phyloP scores from a whole-genome alignment of 2,113 vertebrate genomes.

The Pluvialis apricaria region DNA sequence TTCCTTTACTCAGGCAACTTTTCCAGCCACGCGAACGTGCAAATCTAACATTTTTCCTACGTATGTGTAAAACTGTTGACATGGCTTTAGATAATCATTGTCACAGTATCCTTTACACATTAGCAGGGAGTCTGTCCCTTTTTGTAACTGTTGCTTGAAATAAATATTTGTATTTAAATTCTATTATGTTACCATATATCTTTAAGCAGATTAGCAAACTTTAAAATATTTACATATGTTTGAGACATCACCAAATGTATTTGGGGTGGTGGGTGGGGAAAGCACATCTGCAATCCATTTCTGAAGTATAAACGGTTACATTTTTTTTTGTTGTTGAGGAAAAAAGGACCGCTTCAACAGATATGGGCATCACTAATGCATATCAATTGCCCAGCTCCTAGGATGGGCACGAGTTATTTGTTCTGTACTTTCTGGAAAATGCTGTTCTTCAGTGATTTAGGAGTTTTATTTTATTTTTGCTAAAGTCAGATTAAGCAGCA shows the following conservation, averaged over 20 bases:
- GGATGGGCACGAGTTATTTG: neutral
- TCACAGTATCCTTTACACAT: neutral
- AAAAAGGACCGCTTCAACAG: neutral
- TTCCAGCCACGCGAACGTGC: neutral
- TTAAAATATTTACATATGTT: slow-evolving; percentile 22
- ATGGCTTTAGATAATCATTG: neutral
- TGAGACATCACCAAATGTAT: neutral
- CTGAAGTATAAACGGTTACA: neutral
- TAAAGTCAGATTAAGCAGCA: neutral
- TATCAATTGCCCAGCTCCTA: neutral
- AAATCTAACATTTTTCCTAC: neutral
- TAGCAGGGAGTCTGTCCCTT: neutral
- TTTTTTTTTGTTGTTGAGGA: slow-evolving; percentile 11
- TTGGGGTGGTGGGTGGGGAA: neutral
- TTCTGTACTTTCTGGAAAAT: neutral
- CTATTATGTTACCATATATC: neutral
- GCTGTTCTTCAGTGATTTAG: neutral
- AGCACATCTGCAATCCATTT: slow-evolving; percentile 15
- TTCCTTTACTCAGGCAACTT: neutral
- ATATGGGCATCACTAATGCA: neutral
- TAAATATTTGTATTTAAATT: neutral
- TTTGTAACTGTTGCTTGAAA: neutral
- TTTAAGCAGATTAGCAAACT: neutral
- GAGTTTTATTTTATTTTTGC: neutral
- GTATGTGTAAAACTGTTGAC: neutral